Percentiles rank a stretch among this genome's conserved stretches.
Conservation (phyloP, 2,797 vertebrate species). For the Euphonia xanthogaster region DNA sequence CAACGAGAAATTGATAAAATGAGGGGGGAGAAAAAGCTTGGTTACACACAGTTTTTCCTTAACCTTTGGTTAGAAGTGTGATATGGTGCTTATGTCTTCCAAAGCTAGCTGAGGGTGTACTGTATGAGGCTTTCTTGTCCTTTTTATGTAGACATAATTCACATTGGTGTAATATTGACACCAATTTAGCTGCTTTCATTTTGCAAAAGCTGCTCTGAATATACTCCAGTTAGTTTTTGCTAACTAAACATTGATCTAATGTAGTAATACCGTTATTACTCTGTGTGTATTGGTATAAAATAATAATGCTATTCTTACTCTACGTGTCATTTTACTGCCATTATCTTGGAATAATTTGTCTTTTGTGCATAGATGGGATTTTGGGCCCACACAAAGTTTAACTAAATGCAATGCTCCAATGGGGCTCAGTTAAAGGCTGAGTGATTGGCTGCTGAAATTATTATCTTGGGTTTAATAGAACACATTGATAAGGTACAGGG, state of each 20-base stretch:
- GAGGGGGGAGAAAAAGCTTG: fast-evolving
- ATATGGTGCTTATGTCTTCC: background rate
- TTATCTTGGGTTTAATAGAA: background rate
- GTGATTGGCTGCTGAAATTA: background rate
- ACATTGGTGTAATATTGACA: background rate
- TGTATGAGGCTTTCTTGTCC: background rate
- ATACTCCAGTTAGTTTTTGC: background rate
- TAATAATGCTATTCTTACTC: background rate
- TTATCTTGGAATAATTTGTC: background rate
- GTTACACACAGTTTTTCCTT: background rate
- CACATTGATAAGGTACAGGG: background rate
- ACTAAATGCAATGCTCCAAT: background rate
- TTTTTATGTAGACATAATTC: background rate
- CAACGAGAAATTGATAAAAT: background rate
- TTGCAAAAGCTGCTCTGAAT: background rate
- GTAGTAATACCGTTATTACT: background rate
- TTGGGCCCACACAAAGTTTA: background rate
- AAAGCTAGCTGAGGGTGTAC: background rate
- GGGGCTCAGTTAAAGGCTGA: background rate
- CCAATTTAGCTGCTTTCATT: background rate
- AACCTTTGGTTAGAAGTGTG: background rate
- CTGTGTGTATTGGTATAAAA: background rate
- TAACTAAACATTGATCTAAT: background rate
- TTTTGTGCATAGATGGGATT: background rate
- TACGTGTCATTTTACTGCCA: background rate